Conservation (phyloP, 2,888 invertebrate species). For the Andrena bucephala region DNA sequence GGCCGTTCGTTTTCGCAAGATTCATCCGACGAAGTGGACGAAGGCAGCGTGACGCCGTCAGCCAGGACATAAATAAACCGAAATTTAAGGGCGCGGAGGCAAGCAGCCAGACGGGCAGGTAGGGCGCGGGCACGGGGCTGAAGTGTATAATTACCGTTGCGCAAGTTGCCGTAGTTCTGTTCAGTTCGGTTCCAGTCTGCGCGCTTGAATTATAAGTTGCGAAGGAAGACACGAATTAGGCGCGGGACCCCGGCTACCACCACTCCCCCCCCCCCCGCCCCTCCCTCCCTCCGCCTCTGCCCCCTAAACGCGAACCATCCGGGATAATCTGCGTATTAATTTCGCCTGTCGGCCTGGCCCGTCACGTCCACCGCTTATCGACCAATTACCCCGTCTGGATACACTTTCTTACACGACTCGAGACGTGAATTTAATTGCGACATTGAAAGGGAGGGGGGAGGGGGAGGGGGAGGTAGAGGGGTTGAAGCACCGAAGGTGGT, state of each 20-base stretch:
- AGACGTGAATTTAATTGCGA: conserved; percentile 7
- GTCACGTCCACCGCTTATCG: conserved; percentile 58
- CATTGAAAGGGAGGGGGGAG: not conserved
- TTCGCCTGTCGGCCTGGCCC: conserved; percentile 57
- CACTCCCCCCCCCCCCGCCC: too few species aligned
- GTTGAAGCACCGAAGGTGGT: not conserved
- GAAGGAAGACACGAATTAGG: conserved; percentile 84
- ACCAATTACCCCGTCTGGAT: conserved; percentile 62
- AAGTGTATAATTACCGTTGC: conserved; percentile 85
- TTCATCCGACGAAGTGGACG: conserved; percentile 61
- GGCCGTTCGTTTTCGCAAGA: conserved; percentile 39
- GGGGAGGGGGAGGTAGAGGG: too few species aligned
- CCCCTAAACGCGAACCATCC: conserved; percentile 49
- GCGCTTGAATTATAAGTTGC: conserved; percentile 85
- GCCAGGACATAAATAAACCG: conserved; percentile 81
- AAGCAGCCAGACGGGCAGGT: conserved; percentile 63
- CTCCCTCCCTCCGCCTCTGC: not conserved
- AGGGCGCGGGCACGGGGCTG: conserved; percentile 72
- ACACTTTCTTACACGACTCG: conserved; percentile 27
- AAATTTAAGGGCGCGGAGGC: conserved; percentile 83
- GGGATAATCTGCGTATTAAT: conserved; percentile 71
- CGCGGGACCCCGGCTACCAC: conserved; percentile 64
- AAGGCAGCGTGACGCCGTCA: conserved; percentile 61
- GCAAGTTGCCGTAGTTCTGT: conserved; percentile 82
- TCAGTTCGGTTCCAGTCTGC: conserved; percentile 84